A percentile compares a stretch with the other conserved stretches of the same genome.
Conservation (phyloP, 2,888 invertebrate genomes). For the Rugalucina vietnamica region DNA sequence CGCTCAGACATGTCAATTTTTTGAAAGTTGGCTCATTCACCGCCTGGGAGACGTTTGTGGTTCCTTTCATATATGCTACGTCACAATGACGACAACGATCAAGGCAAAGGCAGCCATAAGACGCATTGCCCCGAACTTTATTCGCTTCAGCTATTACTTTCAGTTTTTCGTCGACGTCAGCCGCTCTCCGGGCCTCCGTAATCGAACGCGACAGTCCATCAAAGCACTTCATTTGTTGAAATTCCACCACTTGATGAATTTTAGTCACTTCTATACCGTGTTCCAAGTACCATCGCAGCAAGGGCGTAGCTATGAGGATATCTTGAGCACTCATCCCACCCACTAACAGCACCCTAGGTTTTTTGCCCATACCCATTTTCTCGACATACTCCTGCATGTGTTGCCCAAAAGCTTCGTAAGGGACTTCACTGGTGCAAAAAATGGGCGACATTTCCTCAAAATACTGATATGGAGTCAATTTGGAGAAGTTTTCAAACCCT, state of each 20-base stretch:
- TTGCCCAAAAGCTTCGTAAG: not conserved
- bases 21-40: conserved; percentile 29
- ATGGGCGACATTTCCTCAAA: conserved; percentile 32
- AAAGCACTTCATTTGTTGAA: conserved; percentile 16
- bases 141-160: not conserved
- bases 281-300: conserved; percentile 35
- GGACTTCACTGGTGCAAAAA: conserved; percentile 38
- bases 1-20: not conserved
- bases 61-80: conserved; percentile 6
- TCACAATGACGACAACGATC: not conserved
- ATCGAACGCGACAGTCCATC: conserved; percentile 4
- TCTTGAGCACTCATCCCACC: not conserved
- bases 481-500: not conserved
- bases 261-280: conserved; percentile 31
- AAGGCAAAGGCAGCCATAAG: conserved; percentile 3
- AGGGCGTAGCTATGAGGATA: conserved; percentile 19
- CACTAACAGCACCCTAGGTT: not conserved
- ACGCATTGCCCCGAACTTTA: conserved; percentile 21
- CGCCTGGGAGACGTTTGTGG: not conserved
- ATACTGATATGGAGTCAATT: conserved; percentile 28
- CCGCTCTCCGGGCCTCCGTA: conserved; percentile 7
- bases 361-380: not conserved
- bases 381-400: not conserved
- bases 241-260: conserved; percentile 34
- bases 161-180: conserved; percentile 17